These are phyloP conservation scores for Megatriorchis doriae DNA, from an alignment of 2,113 vertebrate genomes.

Conservation along the genomic window DNA sequence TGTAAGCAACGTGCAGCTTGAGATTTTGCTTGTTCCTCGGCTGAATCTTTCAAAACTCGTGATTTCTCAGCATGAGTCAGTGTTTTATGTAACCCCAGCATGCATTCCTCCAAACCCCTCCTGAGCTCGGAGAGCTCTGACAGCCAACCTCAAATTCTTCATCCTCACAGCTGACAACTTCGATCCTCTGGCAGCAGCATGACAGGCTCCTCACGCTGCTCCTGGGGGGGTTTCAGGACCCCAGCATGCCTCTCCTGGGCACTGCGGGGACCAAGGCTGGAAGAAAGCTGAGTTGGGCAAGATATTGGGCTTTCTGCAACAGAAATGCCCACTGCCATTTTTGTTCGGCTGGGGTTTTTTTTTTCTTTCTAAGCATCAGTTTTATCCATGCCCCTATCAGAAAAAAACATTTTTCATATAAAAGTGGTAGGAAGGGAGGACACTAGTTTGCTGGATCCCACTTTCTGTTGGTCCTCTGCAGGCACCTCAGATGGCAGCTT, in stretches of 20 bases:
- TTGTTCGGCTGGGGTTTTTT: background rate
- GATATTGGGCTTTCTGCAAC: background rate
- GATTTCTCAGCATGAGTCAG: slow-evolving; percentile 46
- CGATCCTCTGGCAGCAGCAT: accelerated
- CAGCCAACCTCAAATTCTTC: slow-evolving; percentile 10
- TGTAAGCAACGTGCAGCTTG: background rate
- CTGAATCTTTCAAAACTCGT: slow-evolving; percentile 15
- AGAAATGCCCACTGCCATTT: background rate
- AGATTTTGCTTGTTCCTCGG: background rate
- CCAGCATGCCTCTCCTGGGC: background rate
- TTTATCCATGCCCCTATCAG: background rate
- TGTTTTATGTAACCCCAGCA: slow-evolving; percentile 47
- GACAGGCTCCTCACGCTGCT: background rate
- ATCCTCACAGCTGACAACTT: background rate
- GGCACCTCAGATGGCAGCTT: background rate
- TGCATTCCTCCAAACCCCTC: slow-evolving; percentile 29
- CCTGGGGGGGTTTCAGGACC: accelerated
- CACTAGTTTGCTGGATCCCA: background rate
- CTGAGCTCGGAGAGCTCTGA: accelerated
- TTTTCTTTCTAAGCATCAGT: background rate
- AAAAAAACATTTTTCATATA: background rate
- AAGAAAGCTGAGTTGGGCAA: background rate
- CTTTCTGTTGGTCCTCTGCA: background rate
- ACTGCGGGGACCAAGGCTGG: background rate
- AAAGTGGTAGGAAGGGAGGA: background rate